Evolutionary conservation across 2,113 vertebrate species (phyloP).

Genomic region (Calonectris borealis): DNA sequence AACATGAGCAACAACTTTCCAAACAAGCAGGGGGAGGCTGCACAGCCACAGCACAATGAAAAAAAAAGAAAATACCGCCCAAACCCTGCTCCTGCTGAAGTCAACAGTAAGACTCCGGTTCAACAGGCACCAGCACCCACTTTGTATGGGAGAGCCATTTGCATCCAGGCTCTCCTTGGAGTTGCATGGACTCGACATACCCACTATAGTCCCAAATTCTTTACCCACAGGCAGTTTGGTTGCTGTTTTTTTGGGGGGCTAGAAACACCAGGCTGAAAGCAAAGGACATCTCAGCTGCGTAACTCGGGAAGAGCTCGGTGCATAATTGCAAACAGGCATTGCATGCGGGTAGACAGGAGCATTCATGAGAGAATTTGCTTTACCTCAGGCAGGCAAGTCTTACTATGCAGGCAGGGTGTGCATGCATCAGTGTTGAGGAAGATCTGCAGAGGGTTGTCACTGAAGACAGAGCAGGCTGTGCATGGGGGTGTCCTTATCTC

Average conservation of each 20-base stretch:
- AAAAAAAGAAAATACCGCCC: background rate
- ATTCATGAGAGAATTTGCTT: background rate
- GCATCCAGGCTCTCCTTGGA: background rate
- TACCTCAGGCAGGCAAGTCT: background rate
- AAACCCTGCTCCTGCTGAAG: background rate
- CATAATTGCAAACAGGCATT: background rate
- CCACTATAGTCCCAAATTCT: background rate
- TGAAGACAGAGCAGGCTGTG: background rate
- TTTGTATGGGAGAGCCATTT: background rate
- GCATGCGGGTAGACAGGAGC: background rate
- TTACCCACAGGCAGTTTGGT: background rate
- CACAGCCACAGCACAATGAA: background rate
- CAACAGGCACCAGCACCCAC: background rate
- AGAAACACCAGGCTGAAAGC: background rate
- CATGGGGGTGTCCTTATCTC: background rate
- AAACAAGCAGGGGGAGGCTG: background rate
- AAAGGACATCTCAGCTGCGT: background rate
- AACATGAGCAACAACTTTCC: background rate
- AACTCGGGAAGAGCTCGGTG: background rate
- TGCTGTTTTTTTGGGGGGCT: background rate
- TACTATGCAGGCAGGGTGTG: no score
- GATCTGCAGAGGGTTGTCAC: background rate
- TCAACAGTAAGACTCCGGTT: fast-evolving
- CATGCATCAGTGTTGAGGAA: background rate
- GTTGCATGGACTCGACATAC: fast-evolving